Base-by-base conservation (phyloP, 2,888 invertebrate genomes). In the Drepanosiphum platanoidis region DNA sequence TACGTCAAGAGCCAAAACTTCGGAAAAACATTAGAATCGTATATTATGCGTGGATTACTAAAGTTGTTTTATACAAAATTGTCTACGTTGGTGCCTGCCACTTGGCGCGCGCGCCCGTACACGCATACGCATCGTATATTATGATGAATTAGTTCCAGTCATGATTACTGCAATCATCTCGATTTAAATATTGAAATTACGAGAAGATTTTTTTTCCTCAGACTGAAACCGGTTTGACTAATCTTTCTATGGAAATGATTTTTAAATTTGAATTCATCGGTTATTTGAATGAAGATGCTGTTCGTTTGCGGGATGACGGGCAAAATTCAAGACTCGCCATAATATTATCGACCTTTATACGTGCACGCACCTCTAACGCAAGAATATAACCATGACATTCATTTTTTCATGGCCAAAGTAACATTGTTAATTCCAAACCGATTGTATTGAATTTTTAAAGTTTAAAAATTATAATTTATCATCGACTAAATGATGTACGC, bases 361-460 rank as follows among this genome's bases (percentile, higher is more conserved):
- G 42, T 42, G 9, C 22, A 22, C 18, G 22, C 61, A 39, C 30
- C 18, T 75, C 15, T 58, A 32, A n/a, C n/a, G n/a, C 13, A 34
- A 34, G 15, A 75, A 75, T 22, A 75, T 36, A 75, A 58, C n/a
- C 75, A 75, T 75, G 75, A 75, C 58, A 75, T 34, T 75, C 46
- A 30, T 72, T 64, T 64, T 64, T 64, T 64, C 64, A 64, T 64
- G 64, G 11, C 3, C 64, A 64, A 64, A 30, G 13, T 64, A 13
- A 27, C 27, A 27, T 64, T 30, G 11, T 11, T n/a, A n/a, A n/a
- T n/a, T n/a, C n/a, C 30, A 30, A 64, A 64, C 52, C 22, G 3
- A 22, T 52, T 22, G 52, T 3, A 52, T 52, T 52, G 22, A 52
- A 52, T 52, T 18, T 22, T 18, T 4, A 52, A 18, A 52, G 5